phyloP scores from a whole-genome alignment of 2,113 vertebrate genomes.

The Vulpes vulpes region DNA sequence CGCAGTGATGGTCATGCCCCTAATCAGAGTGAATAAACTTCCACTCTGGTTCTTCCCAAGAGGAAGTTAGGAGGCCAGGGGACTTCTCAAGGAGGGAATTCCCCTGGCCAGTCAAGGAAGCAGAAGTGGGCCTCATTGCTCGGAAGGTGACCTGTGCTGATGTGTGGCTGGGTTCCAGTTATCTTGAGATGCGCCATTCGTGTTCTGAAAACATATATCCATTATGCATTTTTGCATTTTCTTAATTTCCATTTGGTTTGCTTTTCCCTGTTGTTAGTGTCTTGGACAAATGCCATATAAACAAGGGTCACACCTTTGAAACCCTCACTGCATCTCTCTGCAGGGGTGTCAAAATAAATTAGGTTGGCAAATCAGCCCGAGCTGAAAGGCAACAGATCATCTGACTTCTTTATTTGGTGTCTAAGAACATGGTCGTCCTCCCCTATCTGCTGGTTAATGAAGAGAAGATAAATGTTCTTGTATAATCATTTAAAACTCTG shows the following conservation, averaged over 20 bases:
- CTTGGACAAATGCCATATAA: not conserved
- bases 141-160: not conserved
- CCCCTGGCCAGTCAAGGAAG: not conserved
- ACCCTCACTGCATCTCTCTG: not conserved
- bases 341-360: not conserved
- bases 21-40: not conserved
- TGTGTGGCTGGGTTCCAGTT: not conserved
- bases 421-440: not conserved
- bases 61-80: not conserved
- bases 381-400: not conserved
- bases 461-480: not conserved
- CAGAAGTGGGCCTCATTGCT: not conserved
- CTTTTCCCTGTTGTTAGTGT: not conserved
- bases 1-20: not conserved
- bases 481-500: not conserved
- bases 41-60: not conserved
- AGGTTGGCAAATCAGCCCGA: not conserved
- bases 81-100: not conserved
- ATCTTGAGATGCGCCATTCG: fast-evolving
- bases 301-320: not conserved
- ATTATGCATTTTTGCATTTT: not conserved
- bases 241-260: not conserved
- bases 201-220: not conserved
- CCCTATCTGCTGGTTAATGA: not conserved
- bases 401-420: not conserved